Evolutionary conservation across 2,113 vertebrate species (phyloP).

Genomic region (Ariopsis seemanni): DNA sequence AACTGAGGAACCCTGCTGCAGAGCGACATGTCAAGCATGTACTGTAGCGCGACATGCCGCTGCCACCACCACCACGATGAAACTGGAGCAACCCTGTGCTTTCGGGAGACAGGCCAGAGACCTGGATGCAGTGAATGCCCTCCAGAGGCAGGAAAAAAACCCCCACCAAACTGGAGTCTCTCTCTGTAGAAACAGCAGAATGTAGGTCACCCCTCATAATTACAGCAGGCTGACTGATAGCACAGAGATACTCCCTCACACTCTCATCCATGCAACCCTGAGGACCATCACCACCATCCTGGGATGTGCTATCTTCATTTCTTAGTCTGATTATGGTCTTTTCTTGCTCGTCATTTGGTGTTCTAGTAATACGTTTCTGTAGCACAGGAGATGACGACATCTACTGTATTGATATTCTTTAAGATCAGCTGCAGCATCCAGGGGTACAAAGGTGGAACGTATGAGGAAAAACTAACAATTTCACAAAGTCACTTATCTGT

Average conservation of each 20-base stretch:
- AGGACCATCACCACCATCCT: not conserved
- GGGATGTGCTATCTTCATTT: not conserved
- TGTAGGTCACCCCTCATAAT: slow-evolving; percentile 48
- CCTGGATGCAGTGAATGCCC: not conserved
- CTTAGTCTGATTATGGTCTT: not conserved
- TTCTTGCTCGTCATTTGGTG: not conserved
- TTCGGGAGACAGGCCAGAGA: not conserved
- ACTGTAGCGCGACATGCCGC: not conserved
- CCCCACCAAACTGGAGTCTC: not conserved
- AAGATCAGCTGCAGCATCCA: not conserved
- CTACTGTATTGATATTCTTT: not conserved
- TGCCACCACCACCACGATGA: not conserved
- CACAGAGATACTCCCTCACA: not conserved
- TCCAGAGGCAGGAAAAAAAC: slow-evolving; percentile 13
- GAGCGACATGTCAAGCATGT: too few relatives aligned
- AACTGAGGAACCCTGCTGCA: too few relatives aligned
- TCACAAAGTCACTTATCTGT: too few relatives aligned
- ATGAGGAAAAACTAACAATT: too few relatives aligned
- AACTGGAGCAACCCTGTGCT: slow-evolving; percentile 5
- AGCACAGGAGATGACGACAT: not conserved
- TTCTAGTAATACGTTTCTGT: not conserved
- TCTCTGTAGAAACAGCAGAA: slow-evolving; percentile 32
- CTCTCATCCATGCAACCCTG: not conserved
- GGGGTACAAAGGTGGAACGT: too few relatives aligned
- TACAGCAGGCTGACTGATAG: slow-evolving; percentile 21